Evolutionary conservation across 2,888 invertebrate genomes (phyloP), one percentile per base, ranked within the genome.

Genomic region (Ceriagrion tenellum): DNA sequence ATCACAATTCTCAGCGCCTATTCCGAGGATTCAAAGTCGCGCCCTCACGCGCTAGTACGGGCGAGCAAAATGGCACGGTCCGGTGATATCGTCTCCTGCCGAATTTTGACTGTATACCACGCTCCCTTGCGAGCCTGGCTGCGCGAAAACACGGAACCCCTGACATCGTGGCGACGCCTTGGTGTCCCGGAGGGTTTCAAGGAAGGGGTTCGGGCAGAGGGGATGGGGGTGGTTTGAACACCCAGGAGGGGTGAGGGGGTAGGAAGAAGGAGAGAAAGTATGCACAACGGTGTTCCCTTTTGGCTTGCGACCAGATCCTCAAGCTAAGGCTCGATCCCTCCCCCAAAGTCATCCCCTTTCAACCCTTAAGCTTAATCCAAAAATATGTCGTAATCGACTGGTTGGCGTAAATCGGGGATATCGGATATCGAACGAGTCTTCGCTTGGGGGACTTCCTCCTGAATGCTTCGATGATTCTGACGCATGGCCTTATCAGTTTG

Each of bases 401-500:
- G 35, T 35, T 91, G 91, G 47, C 63, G 93, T 93, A 93, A 93
- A 93, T 93, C 93, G 93, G 69, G 63, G 69, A 93, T 93, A 93
- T 93, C 93, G 93, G 69, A 93, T 93, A 93, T 93, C 93, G 93
- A 93, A 93, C 40, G 93, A 69, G 69, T 93, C 93, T 93, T 35
- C 40, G 23, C 26, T 35, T 59, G 59, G 59, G 91, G 63, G 89
- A 55, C 59, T 55, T 63, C 35, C 91, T 63, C 63, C 47, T 93
- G 93, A 93, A 93, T 93, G 93, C 93, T 47, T 69, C 93, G 63
- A 63, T 69, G 93, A 93, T 93, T 93, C 93, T 93, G 93, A 93
- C 93, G 93, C 93, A 93, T 93, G 63, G 93, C 93, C 93, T 93
- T 93, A 93, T 93, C 93, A 93, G 93, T 69, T 93, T 69, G 63